phyloP scores from a whole-genome alignment of 1,140 invertebrate species.

The Apis dorsata region DNA sequence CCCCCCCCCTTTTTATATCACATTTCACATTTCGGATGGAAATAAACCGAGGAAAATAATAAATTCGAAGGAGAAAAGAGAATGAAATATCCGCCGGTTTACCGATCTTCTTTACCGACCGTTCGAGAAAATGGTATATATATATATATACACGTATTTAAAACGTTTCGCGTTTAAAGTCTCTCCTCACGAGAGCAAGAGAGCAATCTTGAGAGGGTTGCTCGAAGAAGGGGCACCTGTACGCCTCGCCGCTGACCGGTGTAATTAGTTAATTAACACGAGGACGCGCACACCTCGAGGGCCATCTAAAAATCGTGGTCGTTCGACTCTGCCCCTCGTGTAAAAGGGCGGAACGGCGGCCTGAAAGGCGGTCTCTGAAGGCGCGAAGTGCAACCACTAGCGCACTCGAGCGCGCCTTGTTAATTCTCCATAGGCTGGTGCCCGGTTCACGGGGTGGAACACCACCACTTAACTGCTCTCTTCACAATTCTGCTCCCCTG shows the following conservation, averaged over 20 bases:
- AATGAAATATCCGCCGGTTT: too few relatives aligned
- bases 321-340: slow-evolving; percentile 7
- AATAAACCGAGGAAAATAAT: too few relatives aligned
- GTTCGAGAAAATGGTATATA: too few relatives aligned
- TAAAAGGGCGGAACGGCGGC: not conserved
- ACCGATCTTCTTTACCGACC: too few relatives aligned
- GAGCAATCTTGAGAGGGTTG: not conserved
- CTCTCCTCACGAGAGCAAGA: too few relatives aligned
- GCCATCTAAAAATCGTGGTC: not conserved
- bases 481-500: too few relatives aligned
- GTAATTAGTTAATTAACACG: slow-evolving; percentile 29
- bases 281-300: not conserved
- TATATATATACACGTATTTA: too few relatives aligned
- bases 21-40: too few relatives aligned
- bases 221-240: not conserved
- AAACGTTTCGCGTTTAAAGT: too few relatives aligned
- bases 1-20: not conserved
- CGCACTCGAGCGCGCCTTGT: slow-evolving; percentile 62
- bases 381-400: slow-evolving; percentile 45
- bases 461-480: slow-evolving; percentile 63
- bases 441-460: slow-evolving; percentile 51
- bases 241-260: not conserved
- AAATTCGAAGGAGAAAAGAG: too few relatives aligned
- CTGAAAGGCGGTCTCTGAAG: slow-evolving; percentile 12
- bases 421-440: slow-evolving; percentile 63